Base-by-base conservation (phyloP, 2,888 invertebrate genomes). In the Petrophora chlorosata region DNA sequence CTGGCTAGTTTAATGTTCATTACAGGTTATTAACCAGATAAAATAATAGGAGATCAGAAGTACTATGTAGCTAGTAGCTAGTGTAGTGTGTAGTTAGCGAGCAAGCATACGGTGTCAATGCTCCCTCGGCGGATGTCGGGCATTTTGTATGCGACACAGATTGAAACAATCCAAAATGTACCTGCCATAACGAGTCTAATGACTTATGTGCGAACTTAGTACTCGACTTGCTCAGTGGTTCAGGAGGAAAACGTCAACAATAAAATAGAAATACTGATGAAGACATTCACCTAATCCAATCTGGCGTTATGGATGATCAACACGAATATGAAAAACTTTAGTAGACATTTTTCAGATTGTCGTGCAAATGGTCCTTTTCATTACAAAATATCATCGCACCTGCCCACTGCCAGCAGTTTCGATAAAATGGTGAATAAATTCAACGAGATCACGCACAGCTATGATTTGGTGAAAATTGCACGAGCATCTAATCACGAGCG, bases 11-110 rank as follows among this genome's bases (percentile, higher is more conserved):
- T 62, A 55, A 64, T 59, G 52, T 53, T 53, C 36, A 64, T 60
- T 62, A 47, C 59, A 70, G 68, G 71, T 68, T 69, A 70, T 64
- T 67, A 70, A 63, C 61, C 70, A 69, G 65, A 70, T 71, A 66
- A 69, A 70, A 67, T 68, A 66, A 62, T 66, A 57, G 64, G 57
- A 47, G 46, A 42, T 15, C 40, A 52, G 59, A 59, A 53, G 56
- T n/a, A n/a, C n/a, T n/a, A n/a, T n/a, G n/a, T n/a, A n/a, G n/a
- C n/a, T n/a, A n/a, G n/a, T n/a, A n/a, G n/a, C n/a, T n/a, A 56
- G 60, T 55, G 59, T 60, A 64, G 32, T 55, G 52, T 39, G 15
- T 13, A 28, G 41, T 16, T 53, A 59, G 61, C 54, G 64, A 58
- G 62, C 53, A 53, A 17, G 36, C 42, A 41, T 30, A 50, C 33